Percentiles rank a stretch among this genome's conserved stretches.
These are phyloP conservation scores for Bambusicola thoracicus DNA, from an alignment of 2,113 vertebrate species.

Conservation along the genomic window DNA sequence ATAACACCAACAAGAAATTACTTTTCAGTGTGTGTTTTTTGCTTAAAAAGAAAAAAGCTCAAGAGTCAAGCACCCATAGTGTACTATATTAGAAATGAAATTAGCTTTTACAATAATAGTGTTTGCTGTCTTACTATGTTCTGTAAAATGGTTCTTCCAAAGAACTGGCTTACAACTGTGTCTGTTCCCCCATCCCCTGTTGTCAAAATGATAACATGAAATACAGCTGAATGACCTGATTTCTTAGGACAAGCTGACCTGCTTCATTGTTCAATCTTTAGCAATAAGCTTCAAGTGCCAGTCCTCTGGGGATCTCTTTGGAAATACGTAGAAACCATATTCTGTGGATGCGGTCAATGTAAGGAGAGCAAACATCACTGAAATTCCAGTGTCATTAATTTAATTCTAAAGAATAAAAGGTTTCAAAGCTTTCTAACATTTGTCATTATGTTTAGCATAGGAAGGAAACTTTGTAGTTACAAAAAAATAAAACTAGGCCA, in stretches of 20 bases:
- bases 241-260: conserved; percentile 72
- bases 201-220: conserved; percentile 69
- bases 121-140: not conserved
- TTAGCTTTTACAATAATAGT: not conserved
- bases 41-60: not conserved
- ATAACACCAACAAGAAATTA: not conserved
- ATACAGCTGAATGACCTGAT: conserved; percentile 68
- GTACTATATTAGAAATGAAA: not conserved
- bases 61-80: not conserved
- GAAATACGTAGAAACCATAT: conserved; percentile 31
- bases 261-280: conserved; percentile 61
- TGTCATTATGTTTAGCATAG: not conserved
- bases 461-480: not conserved
- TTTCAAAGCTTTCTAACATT: not conserved
- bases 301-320: conserved; percentile 43
- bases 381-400: not conserved
- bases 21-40: not conserved
- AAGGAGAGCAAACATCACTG: not conserved
- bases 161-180: not conserved
- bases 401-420: conserved; percentile 8
- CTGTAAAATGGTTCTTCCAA: not conserved
- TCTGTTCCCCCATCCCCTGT: conserved; percentile 35
- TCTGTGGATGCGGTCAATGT: not conserved
- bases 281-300: conserved; percentile 57
- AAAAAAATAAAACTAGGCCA: not conserved